Conservation (phyloP, 2,888 invertebrate species). For the Agrochola lota region DNA sequence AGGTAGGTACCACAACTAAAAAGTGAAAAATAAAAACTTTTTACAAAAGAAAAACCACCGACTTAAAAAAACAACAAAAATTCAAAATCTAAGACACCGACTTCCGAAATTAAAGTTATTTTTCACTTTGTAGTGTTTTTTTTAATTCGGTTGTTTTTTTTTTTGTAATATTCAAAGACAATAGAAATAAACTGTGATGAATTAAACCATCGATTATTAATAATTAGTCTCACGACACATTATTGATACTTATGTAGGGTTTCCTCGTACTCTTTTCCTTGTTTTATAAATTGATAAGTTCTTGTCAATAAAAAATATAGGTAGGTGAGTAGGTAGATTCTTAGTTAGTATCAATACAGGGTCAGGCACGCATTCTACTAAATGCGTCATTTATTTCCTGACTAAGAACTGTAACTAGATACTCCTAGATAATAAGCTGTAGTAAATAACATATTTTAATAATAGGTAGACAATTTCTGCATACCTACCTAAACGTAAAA, state of each 20-base stretch:
- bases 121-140: no score
- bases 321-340: neutral
- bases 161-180: no score
- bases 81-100: no score
- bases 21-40: no score
- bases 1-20: no score
- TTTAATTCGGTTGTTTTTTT: no score
- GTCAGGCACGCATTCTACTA: neutral
- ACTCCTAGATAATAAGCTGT: neutral
- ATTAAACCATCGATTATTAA: slow-evolving; percentile 7
- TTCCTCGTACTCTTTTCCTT: slow-evolving; percentile 16
- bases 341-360: neutral
- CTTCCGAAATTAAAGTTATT: no score
- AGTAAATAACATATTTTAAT: neutral
- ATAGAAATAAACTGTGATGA: slow-evolving; percentile 5
- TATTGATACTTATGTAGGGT: neutral
- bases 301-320: neutral
- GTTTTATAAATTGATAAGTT: neutral
- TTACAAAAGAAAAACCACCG: no score
- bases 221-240: slow-evolving; percentile 19
- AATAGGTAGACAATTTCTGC: neutral
- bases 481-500: neutral
- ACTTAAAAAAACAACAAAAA: no score
- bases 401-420: slow-evolving; percentile 14
- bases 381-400: slow-evolving; percentile 16